phyloP scores from a whole-genome alignment of 1,140 invertebrate genomes.

The Anadara kagoshimensis region DNA sequence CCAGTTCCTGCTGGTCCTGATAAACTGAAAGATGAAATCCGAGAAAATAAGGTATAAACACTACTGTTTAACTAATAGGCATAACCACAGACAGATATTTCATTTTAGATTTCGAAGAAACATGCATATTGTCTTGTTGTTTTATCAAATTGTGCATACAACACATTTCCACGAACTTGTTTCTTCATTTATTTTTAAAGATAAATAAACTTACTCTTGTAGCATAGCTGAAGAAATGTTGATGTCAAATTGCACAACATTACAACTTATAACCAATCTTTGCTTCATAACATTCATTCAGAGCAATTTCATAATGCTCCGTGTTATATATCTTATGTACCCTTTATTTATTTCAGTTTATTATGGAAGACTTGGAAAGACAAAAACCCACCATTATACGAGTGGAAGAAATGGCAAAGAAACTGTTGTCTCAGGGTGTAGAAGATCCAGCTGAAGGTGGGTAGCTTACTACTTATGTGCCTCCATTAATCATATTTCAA shows the following conservation, averaged over 20 bases:
- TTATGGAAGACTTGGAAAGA: constrained; percentile 93
- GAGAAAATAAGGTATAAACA: constrained; percentile 96
- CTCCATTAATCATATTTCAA: no score
- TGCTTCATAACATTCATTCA: background rate
- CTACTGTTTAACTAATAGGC: constrained; percentile 66
- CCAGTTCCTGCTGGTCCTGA: constrained; percentile 95
- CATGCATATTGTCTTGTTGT: no score
- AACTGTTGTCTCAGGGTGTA: constrained; percentile 93
- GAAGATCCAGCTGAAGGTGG: constrained; percentile 88
- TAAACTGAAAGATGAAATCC: constrained; percentile 94
- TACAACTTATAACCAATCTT: no score
- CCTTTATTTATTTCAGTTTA: constrained; percentile 66
- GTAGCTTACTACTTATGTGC: no score
- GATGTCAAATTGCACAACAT: no score
- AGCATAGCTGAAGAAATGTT: no score
- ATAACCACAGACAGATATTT: background rate
- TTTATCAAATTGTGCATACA: no score
- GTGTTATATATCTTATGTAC: background rate
- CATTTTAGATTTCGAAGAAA: background rate
- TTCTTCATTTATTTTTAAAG: no score
- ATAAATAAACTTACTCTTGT: no score
- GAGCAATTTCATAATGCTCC: background rate
- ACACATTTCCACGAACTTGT: no score
- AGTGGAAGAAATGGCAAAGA: constrained; percentile 93
- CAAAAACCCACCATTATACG: constrained; percentile 92